phyloP scores from a whole-genome alignment of 2,888 invertebrate species.

The Carpatolechia fugitivella region DNA sequence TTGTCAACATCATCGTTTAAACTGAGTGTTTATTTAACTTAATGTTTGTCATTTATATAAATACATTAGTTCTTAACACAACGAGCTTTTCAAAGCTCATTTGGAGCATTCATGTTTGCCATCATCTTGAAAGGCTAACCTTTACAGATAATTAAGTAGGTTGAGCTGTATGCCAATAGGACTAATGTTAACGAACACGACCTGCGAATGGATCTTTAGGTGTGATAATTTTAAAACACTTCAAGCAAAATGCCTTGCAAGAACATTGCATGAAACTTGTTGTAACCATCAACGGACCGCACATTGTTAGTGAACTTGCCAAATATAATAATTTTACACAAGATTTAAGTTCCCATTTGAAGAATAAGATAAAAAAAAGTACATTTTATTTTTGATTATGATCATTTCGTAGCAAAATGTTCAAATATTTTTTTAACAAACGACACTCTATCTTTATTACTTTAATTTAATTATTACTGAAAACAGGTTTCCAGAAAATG shows the following conservation, averaged over 20 bases:
- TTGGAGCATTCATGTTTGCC: background rate
- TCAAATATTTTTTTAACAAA: too few species aligned
- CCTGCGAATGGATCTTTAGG: background rate
- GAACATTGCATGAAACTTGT: background rate
- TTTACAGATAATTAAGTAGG: slow-evolving; percentile 6
- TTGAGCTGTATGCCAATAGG: slow-evolving; percentile 9
- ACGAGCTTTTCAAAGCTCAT: slow-evolving; percentile 10
- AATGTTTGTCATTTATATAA: background rate
- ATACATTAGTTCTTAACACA: background rate
- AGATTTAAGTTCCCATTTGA: too few species aligned
- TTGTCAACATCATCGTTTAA: too few species aligned
- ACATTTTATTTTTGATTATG: too few species aligned
- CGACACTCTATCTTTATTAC: too few species aligned
- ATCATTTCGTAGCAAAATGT: too few species aligned
- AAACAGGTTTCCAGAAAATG: too few species aligned
- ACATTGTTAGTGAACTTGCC: too few species aligned
- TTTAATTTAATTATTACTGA: too few species aligned
- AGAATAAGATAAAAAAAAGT: too few species aligned
- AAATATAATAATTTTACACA: too few species aligned
- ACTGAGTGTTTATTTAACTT: too few species aligned
- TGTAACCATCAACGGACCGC: background rate
- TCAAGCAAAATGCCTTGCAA: background rate
- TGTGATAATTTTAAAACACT: background rate
- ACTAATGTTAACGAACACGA: background rate
- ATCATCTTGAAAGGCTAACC: slow-evolving; percentile 6